Percentiles rank a stretch among this genome's conserved stretches.
These are phyloP conservation scores for Pantherophis alleghaniensis DNA, from an alignment of 2,797 vertebrate genomes.

Conservation along the genomic window DNA sequence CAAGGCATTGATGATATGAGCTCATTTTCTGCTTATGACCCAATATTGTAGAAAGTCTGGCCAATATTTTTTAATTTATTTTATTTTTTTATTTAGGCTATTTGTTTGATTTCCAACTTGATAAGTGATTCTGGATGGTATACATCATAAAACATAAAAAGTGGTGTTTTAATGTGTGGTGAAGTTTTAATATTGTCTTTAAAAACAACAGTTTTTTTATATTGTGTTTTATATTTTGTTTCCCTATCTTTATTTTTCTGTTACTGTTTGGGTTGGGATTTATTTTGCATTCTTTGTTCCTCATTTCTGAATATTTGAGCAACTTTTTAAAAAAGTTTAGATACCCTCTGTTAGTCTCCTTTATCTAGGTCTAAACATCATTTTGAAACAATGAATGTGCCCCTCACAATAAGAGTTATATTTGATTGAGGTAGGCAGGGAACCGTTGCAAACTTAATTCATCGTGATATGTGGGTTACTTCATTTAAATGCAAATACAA, in stretches of 20 bases:
- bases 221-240: background rate
- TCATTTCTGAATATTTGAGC: background rate
- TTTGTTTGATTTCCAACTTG: background rate
- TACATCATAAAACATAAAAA: background rate
- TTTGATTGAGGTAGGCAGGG: slow-evolving; percentile 12
- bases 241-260: background rate
- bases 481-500: slow-evolving; percentile 38
- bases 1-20: background rate
- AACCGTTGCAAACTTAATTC: slow-evolving; percentile 31
- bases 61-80: background rate
- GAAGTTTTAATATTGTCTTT: background rate
- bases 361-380: background rate
- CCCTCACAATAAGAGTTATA: slow-evolving; percentile 13
- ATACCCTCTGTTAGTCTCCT: background rate
- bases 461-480: slow-evolving; percentile 24
- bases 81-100: background rate
- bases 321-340: background rate
- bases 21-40: background rate
- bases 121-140: background rate
- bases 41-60: background rate
- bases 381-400: slow-evolving; percentile 19
- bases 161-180: background rate
- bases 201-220: background rate
- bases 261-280: background rate
- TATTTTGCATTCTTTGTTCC: background rate